Evolutionary conservation across 2,113 vertebrate genomes (phyloP), one percentile per base, ranked within the genome.

Genomic region (Gasterosteus nipponicus): DNA sequence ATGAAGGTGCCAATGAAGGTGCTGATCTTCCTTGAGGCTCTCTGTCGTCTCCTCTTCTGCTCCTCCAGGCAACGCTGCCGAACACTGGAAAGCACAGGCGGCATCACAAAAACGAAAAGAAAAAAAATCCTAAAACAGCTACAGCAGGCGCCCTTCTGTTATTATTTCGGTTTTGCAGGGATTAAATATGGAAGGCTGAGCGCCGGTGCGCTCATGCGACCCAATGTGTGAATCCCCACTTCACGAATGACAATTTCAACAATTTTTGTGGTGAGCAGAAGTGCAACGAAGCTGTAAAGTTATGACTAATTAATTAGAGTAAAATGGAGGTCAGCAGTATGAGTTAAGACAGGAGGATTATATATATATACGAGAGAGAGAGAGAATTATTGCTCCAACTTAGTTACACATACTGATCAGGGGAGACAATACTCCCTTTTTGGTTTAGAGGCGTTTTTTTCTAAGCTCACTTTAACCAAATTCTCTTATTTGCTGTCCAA

Each of bases 1-100:
- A 99, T 93, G 91, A 99, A 99, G 31, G 97, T 99, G 46, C 98
- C 98, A 11, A 99, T 97, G 84, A 99, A 99, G 86, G 97, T 99
- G 85, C 97, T 99, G 83, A 99, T 98, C 91, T 99, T 99, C 91
- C 92, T 96, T 2, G 97, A 97, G 7, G 98, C 98, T 54, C 98
- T 93, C 89, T 99, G 98, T 57, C 97, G 89, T 69, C 98, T 85
- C 14, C 96, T 93, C 91, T 86, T 96, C 81, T 99, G 97, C 8
- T 99, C 97, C 69, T 98, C 97, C 69, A 99, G 92, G 75, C 98
- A 99, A 16, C 96, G 95, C 59, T 98, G 96, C 18, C 97, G 96
- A 67, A 99, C 97, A 10, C 98, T 99, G 92, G 0, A 6, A 49
- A 49, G 75, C 57, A 81, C 9, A n/a, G 56, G 56, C 11, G n/a